Conservation (phyloP, 2,113 vertebrate genomes). For the Melanocharis versteri region DNA sequence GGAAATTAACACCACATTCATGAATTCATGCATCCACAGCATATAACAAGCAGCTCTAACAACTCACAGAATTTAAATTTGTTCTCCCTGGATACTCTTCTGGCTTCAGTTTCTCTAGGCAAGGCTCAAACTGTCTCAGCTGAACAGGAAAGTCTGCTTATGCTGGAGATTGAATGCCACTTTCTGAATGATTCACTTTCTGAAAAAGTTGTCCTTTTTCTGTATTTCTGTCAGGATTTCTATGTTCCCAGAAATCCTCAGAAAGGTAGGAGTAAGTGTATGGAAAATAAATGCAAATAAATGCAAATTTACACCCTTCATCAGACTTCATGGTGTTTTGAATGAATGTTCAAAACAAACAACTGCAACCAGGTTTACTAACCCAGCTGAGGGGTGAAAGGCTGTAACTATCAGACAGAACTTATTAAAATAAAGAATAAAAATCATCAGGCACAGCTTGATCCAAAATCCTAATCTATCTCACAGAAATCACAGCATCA, state of each 20-base stretch:
- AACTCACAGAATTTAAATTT: neutral
- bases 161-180: neutral
- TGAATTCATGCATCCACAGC: neutral
- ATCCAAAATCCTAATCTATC: neutral
- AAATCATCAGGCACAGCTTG: neutral
- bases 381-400: neutral
- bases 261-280: neutral
- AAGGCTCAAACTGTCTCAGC: neutral
- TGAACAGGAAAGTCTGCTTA: neutral
- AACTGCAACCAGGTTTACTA: neutral
- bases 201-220: neutral
- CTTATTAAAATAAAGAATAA: neutral
- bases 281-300: neutral
- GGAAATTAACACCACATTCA: neutral
- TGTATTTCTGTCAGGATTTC: neutral
- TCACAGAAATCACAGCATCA: neutral
- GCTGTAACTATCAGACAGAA: neutral
- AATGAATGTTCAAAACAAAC: neutral
- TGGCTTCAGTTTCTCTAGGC: neutral
- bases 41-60: neutral
- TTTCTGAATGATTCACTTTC: neutral
- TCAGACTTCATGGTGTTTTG: neutral
- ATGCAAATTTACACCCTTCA: neutral
- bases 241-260: neutral
- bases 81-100: neutral